These are phyloP conservation scores for Glaucomys volans DNA, from an alignment of 2,113 vertebrate genomes.

Conservation along the genomic window DNA sequence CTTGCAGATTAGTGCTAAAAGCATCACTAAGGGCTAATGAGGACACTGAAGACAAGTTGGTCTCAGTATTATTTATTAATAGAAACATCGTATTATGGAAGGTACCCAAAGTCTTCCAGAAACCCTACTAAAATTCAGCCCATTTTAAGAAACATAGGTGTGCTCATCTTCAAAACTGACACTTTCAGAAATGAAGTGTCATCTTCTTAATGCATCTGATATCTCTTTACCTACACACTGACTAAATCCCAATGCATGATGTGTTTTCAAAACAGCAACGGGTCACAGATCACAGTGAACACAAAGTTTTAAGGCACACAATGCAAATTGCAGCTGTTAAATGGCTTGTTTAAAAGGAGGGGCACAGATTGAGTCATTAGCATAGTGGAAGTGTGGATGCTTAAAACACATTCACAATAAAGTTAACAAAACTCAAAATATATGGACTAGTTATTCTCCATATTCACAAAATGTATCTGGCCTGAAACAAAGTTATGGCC, in stretches of 20 bases:
- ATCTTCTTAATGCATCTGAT: background rate
- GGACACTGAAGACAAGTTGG: background rate
- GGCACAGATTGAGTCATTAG: background rate
- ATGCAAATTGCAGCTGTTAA: background rate
- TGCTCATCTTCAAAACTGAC: constrained; percentile 45
- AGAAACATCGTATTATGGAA: background rate
- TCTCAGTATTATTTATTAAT: background rate
- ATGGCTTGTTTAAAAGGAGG: background rate
- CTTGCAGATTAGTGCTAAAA: background rate
- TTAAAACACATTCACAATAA: constrained; percentile 36
- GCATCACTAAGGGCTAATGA: background rate
- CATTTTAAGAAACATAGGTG: background rate
- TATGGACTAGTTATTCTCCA: background rate
- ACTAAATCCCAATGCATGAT: background rate
- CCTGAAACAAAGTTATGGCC: constrained; percentile 1
- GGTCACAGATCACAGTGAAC: background rate
- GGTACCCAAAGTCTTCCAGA: background rate
- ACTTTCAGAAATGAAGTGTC: constrained; percentile 24
- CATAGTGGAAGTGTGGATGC: background rate
- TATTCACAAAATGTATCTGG: constrained; percentile 3
- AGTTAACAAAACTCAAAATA: background rate
- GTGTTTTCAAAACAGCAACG: constrained; percentile 18
- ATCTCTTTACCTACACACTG: background rate
- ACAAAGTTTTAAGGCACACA: background rate
- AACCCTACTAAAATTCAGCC: constrained; percentile 11